Conservation (phyloP, 2,797 vertebrate species). For the Zenarchopterus dispar region DNA sequence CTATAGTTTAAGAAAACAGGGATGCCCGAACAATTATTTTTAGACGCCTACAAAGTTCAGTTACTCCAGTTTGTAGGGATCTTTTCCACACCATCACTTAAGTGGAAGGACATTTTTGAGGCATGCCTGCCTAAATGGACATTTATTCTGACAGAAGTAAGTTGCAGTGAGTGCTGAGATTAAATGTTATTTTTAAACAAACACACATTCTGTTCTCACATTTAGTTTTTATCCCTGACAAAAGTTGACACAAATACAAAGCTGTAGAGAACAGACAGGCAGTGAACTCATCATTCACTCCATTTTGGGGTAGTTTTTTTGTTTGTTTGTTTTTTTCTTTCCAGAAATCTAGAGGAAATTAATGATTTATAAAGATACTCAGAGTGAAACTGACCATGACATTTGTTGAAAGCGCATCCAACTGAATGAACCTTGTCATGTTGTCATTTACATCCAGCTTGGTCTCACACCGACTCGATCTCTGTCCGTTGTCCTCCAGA, state of each 20-base stretch:
- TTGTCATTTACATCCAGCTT: background rate
- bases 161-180: too few species aligned
- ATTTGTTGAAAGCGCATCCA: slow-evolving; percentile 22
- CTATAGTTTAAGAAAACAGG: too few species aligned
- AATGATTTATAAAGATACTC: slow-evolving; percentile 27
- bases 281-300: slow-evolving; percentile 14
- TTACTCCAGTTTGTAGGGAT: too few species aligned
- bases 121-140: too few species aligned
- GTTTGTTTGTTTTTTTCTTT: slow-evolving; percentile 4
- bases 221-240: too few species aligned
- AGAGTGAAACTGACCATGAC: slow-evolving; percentile 19
- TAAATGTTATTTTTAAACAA: too few species aligned
- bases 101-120: too few species aligned
- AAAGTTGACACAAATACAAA: background rate
- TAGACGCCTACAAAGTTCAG: too few species aligned
- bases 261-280: slow-evolving; percentile 10
- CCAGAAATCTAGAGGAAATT: slow-evolving; percentile 29
- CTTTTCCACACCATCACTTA: too few species aligned
- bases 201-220: too few species aligned
- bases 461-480: background rate
- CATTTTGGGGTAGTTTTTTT: background rate
- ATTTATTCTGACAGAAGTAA: too few species aligned
- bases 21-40: too few species aligned
- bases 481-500: slow-evolving; percentile 73
- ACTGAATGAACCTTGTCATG: slow-evolving; percentile 6